Base-by-base conservation (phyloP, 2,797 vertebrate genomes). In the Leuciscus waleckii region DNA sequence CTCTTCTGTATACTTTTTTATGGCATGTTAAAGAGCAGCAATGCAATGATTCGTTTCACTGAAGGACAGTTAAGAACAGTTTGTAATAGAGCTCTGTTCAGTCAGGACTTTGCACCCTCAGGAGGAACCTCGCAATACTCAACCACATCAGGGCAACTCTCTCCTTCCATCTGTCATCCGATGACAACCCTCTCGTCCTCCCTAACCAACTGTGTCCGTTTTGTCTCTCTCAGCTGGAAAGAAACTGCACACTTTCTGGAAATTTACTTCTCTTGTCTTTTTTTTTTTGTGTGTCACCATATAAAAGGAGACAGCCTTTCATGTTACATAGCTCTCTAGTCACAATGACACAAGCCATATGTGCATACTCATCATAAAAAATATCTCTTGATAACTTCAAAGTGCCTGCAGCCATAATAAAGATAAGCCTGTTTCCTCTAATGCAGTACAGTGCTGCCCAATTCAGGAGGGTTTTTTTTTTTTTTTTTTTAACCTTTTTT, bases 311-410 rank as follows among this genome's bases (percentile, higher is more conserved):
- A 79, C 87, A 41, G 71, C 75, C 43, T 88, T 85, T 87, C 79
- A 84, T 76, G 84, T 84, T 68, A 87, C 39, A 87, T 74, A 84
- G 84, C 23, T 43, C 78, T 79, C n/a, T 84, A 88, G 84, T 74
- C 83, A 83, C 82, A 89, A 82, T 5, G 77, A 91, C 85, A 84
- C 83, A 65, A 91, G 77, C 88, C 87, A 85, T 87, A 89, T 90
- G 84, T 90, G 89, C 80, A 89, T 86, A 89, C 83, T 90, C 86
- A 90, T 84, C 85, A 87, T 90, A 87, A 91, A 65, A 90, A 82
- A 90, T 85, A 86, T 85, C 8, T 87, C 87, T 84, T 87, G 86
- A 85, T 89, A 41, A 79, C 81, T 82, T 84, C 82, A 71, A 88
- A 88, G 82, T 86, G 88, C 69, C 65, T 83, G 85, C 85, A 87